Evolutionary conservation across 2,113 vertebrate species (phyloP), one percentile per base, ranked within the genome.

Genomic region (Phainopepla nitens): DNA sequence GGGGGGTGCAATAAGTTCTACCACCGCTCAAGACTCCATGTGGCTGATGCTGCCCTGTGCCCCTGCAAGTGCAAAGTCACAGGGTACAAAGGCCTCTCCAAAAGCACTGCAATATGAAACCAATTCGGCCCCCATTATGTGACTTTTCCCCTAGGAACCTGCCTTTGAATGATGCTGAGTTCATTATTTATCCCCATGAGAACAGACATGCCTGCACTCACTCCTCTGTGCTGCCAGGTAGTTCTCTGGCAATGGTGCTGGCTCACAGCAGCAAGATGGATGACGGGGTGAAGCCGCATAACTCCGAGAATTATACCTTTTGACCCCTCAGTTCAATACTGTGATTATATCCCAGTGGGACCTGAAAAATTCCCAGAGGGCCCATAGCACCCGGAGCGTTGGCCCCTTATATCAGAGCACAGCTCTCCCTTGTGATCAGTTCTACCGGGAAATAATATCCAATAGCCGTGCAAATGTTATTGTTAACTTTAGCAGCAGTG

Each of bases 91-190:
- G 19, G 33, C 14, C 31, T 18, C 39, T 45, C 29, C 29, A 23
- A 66, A 83, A 72, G 27, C 13, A 9, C 27, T 24, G 17, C 33
- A 33, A 5, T 27, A 22, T 29, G 13, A 35, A 35, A 28, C 9
- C 11, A 10, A 54, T n/a, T 72, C 35, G 53, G 47, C 4, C 68
- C 64, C 60, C 1, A 2, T 13, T 42, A n/a, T 0, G 0, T 51
- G 39, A 56, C 8, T 36, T 27, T 71, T 4, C 3, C 25, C 11
- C 7, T 64, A 35, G 39, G 39, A 25, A 21, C 49, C 6, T 76
- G 51, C 17, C 60, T 87, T 70, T 96, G 65, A 78, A 47, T 51
- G 65, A 60, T 35, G 16, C 22, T 62, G 31, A 28, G 56, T 47
- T 79, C 31, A 11, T 75, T 89, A 68, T 68, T 93, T 82, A 79